These are phyloP conservation scores for Leiothrix lutea DNA, from an alignment of 2,113 vertebrate genomes.

Conservation along the genomic window DNA sequence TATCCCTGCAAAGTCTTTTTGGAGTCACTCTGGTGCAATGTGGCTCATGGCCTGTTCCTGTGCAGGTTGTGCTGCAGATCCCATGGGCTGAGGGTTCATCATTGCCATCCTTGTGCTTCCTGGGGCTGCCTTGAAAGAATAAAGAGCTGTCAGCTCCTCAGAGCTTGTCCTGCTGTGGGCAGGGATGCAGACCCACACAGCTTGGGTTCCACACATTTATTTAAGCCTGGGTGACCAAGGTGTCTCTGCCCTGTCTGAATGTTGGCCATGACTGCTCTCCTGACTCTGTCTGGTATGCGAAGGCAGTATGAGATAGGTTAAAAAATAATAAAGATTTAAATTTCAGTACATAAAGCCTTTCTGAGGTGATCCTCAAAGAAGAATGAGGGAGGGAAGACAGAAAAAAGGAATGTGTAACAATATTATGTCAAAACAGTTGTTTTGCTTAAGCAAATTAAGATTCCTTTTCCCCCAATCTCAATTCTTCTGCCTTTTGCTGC, in stretches of 20 bases:
- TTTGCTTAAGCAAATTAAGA: neutral
- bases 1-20: neutral
- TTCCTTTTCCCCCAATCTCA: neutral
- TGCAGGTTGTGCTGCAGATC: neutral
- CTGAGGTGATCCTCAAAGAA: neutral
- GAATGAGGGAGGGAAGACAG: neutral
- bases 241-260: neutral
- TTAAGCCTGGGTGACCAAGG: neutral
- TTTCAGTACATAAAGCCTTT: neutral
- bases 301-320: neutral
- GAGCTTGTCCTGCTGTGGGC: neutral
- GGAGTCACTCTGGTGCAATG: accelerated
- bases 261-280: neutral
- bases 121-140: neutral
- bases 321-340: neutral
- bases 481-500: neutral
- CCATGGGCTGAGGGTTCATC: neutral
- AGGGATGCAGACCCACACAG: neutral
- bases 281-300: neutral
- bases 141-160: neutral
- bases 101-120: neutral
- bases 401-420: neutral
- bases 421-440: neutral
- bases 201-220: neutral
- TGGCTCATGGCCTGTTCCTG: neutral